A percentile compares a stretch with the other conserved stretches of the same genome.
These are phyloP conservation scores for Meandrusa payeni DNA, from an alignment of 2,888 invertebrate genomes.

Conservation along the genomic window DNA sequence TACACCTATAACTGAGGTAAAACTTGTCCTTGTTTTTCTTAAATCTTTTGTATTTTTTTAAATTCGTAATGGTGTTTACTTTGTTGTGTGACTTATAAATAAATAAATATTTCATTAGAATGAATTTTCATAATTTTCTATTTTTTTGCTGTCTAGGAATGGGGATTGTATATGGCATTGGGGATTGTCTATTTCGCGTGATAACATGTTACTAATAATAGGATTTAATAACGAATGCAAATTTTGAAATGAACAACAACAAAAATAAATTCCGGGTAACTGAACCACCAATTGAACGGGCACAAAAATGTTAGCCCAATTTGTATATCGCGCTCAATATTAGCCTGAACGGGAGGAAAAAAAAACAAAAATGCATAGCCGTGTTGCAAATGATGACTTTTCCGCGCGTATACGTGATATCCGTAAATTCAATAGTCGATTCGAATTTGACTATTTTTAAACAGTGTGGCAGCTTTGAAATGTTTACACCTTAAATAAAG, in stretches of 20 bases:
- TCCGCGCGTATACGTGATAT: conserved; percentile 17
- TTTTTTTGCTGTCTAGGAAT: no score
- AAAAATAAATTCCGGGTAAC: conserved; percentile 5
- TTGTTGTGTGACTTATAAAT: no score
- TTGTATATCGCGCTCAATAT: conserved; percentile 14
- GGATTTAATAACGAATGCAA: conserved; percentile 2
- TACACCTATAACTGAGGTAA: no score
- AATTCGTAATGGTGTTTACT: no score
- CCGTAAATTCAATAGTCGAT: conserved; percentile 24
- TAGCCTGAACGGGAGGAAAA: conserved; percentile 9
- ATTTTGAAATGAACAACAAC: conserved; percentile 2
- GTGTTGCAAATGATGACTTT: conserved; percentile 22
- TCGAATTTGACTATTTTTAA: conserved; percentile 15
- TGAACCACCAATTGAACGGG: conserved; percentile 2
- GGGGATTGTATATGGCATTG: no score
- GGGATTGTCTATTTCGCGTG: no score
- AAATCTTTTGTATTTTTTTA: no score
- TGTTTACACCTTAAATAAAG: no score
- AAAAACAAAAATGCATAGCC: conserved; percentile 12
- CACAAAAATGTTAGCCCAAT: conserved; percentile 9
- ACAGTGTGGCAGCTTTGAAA: conserved; percentile 9
- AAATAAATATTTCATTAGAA: no score
- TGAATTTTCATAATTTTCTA: no score
- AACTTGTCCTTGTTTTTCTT: no score
- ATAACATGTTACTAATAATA: no score